Evolutionary conservation across 2,113 vertebrate species (phyloP).

Genomic region (Solea senegalensis): DNA sequence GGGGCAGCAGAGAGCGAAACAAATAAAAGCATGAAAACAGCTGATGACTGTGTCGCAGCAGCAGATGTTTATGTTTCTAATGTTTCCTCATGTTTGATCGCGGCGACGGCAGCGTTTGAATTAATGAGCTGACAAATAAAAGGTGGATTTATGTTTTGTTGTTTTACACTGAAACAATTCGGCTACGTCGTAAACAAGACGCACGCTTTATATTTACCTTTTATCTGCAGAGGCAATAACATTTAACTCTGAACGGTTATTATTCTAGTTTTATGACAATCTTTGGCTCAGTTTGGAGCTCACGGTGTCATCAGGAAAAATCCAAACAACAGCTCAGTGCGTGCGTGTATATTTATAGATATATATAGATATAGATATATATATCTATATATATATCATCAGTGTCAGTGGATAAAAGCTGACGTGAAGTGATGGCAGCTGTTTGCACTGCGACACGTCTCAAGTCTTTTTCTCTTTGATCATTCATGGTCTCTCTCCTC

Average conservation of each 20-base stretch:
- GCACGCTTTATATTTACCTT: slow-evolving; percentile 4
- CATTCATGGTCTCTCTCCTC: no score
- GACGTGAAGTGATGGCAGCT: no score
- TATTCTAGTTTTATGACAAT: neutral
- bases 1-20: slow-evolving; percentile 34
- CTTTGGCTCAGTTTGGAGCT: neutral
- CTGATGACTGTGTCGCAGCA: no score
- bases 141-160: slow-evolving; percentile 37
- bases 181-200: slow-evolving; percentile 15
- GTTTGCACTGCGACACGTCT: no score
- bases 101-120: slow-evolving; percentile 8
- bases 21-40: slow-evolving; percentile 9
- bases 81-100: no score
- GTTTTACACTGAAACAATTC: slow-evolving; percentile 18
- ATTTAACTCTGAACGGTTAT: neutral
- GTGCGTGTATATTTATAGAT: no score
- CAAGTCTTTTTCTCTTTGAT: no score
- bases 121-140: slow-evolving; percentile 25
- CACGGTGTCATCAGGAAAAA: neutral
- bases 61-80: no score
- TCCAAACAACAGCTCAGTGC: neutral
- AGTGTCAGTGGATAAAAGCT: no score
- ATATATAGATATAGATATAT: no score
- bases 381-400: no score
- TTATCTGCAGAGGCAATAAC: neutral